Base-by-base conservation (phyloP, 2,113 vertebrate genomes). In the Oryzias woworae region DNA sequence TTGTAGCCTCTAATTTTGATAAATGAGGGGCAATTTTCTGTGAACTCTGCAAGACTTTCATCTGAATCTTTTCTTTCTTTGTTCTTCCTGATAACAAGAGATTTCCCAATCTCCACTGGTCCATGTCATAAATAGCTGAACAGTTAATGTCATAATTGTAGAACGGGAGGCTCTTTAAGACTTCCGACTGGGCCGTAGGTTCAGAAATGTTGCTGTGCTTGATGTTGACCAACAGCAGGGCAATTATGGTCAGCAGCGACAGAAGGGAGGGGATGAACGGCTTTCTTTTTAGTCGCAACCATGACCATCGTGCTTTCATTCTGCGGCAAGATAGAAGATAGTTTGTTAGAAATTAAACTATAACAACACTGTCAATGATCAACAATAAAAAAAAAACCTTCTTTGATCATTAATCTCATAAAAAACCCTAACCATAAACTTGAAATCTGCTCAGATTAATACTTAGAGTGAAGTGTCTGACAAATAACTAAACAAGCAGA, bases 51-150 rank as follows among this genome's bases (percentile, higher is more conserved):
- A 1, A 98, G 86, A 36, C 88, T 90, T 22, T 93, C 91, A 78
- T 98, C 96, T 10, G 82, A 71, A 65, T 94, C 86, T 80, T 96
- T 93, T 16, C 92, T 77, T 49, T 92, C 87, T 0, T 87, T 62
- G 51, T 83, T 92, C 67, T 58, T 90, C 71, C 93, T 90, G 83
- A 97, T 90, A 59, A 93, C 88, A 73, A 98, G 90, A 10, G 92
- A 91, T 81, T 94, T 97, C 15, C 94, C 95, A 69, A 96, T 92
- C 82, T 98, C 96, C 72, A 58, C 65, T 2, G 96, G 68, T 97
- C 95, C 75, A 94, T 89, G 20, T 97, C 81, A 20, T 95, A 97
- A 77, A 98, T 75, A 16, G 81, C 91, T 0, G 88, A 88, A 75
- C 96, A 98, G 84, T 94, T 92, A 56, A 98, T 87, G 16, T 88